phyloP scores from a whole-genome alignment of 2,113 vertebrate species.

The Apteryx owenii region DNA sequence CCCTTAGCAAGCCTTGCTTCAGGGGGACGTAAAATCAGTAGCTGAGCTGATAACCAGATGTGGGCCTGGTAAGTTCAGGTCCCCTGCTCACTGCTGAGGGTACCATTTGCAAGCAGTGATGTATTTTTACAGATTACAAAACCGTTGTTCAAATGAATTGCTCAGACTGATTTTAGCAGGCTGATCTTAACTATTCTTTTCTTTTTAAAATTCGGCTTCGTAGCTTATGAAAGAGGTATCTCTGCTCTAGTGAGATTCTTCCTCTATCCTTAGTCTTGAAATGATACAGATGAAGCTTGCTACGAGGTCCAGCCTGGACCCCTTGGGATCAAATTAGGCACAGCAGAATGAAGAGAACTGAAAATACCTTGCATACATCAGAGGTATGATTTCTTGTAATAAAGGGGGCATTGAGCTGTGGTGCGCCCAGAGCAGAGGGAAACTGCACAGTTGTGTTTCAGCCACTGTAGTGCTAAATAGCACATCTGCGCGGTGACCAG shows the following conservation, averaged over 20 bases:
- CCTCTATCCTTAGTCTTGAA: too few species aligned
- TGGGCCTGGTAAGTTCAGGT: not conserved
- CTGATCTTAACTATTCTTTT: not conserved
- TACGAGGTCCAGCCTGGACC: not conserved
- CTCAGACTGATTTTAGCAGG: not conserved
- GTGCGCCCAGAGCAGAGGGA: not conserved
- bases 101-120: not conserved
- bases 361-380: not conserved
- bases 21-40: not conserved
- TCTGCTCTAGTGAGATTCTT: not conserved
- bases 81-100: not conserved
- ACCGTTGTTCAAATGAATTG: not conserved
- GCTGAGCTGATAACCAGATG: not conserved
- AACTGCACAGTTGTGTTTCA: accelerated
- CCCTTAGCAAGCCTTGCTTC: not conserved
- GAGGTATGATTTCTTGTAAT: not conserved
- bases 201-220: not conserved
- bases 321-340: not conserved
- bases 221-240: not conserved
- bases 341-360: not conserved
- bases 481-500: accelerated
- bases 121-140: not conserved
- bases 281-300: not conserved
- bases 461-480: not conserved
- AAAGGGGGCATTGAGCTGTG: not conserved